A percentile compares a stretch with the other conserved stretches of the same genome.
Evolutionary conservation across 2,797 vertebrate species (phyloP).

Genomic region (Malacoctenus gilli): DNA sequence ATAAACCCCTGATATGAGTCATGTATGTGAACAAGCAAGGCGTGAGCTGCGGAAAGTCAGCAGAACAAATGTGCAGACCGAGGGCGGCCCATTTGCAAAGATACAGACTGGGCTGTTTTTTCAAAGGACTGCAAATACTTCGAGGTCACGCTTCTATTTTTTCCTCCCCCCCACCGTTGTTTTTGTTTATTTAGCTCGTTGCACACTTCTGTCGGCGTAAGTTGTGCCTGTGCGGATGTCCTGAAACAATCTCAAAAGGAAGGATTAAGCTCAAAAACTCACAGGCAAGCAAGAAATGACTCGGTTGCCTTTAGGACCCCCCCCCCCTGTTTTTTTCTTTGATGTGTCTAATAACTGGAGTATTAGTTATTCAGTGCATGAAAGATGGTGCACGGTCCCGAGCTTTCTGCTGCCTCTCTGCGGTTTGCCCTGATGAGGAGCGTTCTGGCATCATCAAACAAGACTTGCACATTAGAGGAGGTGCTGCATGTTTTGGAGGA

Average conservation of each 20-base stretch:
- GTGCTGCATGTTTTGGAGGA: too few species aligned
- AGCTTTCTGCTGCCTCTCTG: constrained; percentile 13
- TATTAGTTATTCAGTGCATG: constrained; percentile 2
- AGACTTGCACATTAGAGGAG: too few species aligned
- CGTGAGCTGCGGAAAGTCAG: constrained; percentile 37
- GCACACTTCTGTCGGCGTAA: too few species aligned
- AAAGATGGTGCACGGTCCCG: not conserved
- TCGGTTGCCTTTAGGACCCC: not conserved
- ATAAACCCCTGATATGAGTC: constrained; percentile 50
- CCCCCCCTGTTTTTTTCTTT: constrained; percentile 17
- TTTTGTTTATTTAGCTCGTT: constrained; percentile 13
- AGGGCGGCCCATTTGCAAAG: constrained; percentile 32
- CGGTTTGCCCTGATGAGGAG: constrained; percentile 17
- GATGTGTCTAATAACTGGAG: constrained; percentile 16
- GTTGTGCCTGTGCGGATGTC: not conserved
- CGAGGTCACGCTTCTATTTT: constrained; percentile 9
- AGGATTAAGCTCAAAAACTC: constrained; percentile 33
- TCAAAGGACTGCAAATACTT: constrained; percentile 6
- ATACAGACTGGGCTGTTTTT: constrained; percentile 21
- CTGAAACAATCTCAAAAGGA: constrained; percentile 22
- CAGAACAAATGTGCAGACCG: constrained; percentile 35
- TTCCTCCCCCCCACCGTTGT: too few species aligned
- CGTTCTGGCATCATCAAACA: too few species aligned
- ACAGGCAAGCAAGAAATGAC: constrained; percentile 5
- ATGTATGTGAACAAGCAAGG: constrained; percentile 37